These are phyloP conservation scores for Dione vanillae DNA, from an alignment of 2,888 invertebrate genomes.

Conservation along the genomic window DNA sequence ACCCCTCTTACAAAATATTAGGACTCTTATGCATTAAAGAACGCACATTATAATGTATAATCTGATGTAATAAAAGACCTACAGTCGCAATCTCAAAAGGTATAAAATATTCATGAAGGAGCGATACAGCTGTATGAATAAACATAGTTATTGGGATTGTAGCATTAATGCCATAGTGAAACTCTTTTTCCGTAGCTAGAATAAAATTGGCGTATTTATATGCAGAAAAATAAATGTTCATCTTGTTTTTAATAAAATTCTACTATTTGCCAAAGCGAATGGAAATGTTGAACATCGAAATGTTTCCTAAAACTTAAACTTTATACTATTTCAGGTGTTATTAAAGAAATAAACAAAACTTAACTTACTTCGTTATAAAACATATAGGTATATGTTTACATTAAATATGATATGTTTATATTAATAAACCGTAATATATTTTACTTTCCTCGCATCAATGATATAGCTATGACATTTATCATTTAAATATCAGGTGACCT, in stretches of 20 bases:
- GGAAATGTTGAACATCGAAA: too few species aligned
- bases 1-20: background rate
- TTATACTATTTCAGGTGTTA: too few species aligned
- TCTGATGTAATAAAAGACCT: conserved; percentile 36
- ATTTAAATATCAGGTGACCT: too few species aligned
- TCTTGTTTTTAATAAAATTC: background rate
- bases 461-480: too few species aligned
- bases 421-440: too few species aligned
- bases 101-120: conserved; percentile 44
- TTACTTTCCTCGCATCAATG: too few species aligned
- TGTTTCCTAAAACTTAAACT: too few species aligned
- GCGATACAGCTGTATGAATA: conserved; percentile 36
- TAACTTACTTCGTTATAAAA: too few species aligned
- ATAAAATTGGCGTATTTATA: background rate
- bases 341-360: too few species aligned
- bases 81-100: conserved; percentile 33
- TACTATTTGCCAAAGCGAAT: too few species aligned
- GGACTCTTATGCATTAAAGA: conserved; percentile 27
- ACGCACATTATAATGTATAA: conserved; percentile 31
- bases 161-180: conserved; percentile 11
- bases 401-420: too few species aligned
- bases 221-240: background rate
- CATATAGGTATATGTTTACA: too few species aligned
- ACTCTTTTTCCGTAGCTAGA: conserved; percentile 1
- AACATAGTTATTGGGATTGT: conserved; percentile 33